phyloP scores from a whole-genome alignment of 2,797 vertebrate species.

The Alauda arvensis region DNA sequence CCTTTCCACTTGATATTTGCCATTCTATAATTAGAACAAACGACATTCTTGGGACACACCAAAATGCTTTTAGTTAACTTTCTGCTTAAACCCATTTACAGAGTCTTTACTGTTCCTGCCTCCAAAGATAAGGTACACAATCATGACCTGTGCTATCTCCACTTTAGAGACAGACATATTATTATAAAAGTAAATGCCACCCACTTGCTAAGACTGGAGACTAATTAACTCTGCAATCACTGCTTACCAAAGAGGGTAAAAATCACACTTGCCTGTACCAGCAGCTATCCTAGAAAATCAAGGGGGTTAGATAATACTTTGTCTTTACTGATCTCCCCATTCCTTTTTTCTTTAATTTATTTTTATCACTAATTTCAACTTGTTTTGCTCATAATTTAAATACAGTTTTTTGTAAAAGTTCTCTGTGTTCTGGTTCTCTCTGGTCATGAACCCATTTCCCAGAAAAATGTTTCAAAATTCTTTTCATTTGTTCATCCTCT shows the following conservation, averaged over 20 bases:
- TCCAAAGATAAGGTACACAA: slow-evolving; percentile 10
- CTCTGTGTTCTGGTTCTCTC: neutral
- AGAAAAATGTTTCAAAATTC: neutral
- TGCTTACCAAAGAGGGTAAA: neutral
- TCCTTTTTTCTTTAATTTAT: neutral
- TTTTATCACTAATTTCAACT: neutral
- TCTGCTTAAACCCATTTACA: neutral
- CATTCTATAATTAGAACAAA: slow-evolving; percentile 40
- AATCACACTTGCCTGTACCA: neutral
- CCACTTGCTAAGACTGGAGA: slow-evolving; percentile 1
- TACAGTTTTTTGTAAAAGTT: neutral
- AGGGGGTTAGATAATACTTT: neutral
- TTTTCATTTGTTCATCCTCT: neutral
- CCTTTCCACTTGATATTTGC: slow-evolving; percentile 26
- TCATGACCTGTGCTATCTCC: neutral
- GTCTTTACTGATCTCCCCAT: rapidly evolving
- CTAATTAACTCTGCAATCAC: slow-evolving; percentile 25
- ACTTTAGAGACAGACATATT: neutral
- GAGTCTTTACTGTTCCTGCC: neutral
- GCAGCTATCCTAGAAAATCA: neutral
- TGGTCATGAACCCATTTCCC: neutral
- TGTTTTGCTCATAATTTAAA: neutral
- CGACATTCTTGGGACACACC: neutral
- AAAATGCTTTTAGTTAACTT: slow-evolving; percentile 3
- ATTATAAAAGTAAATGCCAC: slow-evolving; percentile 41